These are phyloP conservation scores for Zosterops borbonicus DNA, from an alignment of 2,113 vertebrate species.

Conservation along the genomic window DNA sequence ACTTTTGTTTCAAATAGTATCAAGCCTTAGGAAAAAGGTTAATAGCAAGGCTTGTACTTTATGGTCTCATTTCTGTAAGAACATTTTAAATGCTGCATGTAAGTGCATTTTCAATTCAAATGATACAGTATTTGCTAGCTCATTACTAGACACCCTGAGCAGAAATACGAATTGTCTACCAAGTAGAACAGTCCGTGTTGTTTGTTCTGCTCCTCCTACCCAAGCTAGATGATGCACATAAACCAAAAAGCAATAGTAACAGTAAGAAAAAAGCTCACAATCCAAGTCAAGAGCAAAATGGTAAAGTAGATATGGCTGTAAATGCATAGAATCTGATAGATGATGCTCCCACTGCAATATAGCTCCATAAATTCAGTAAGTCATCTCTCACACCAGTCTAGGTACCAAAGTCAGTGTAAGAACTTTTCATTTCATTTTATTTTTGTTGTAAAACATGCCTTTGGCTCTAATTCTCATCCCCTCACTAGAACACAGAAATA, in stretches of 20 bases:
- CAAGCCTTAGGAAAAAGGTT: neutral
- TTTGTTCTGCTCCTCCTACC: conserved; percentile 20
- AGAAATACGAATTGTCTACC: conserved; percentile 42
- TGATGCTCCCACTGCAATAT: neutral
- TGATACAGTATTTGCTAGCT: conserved; percentile 10
- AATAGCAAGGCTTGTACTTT: neutral
- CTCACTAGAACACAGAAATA: neutral
- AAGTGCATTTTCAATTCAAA: conserved; percentile 2
- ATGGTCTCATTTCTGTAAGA: neutral
- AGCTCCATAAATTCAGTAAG: neutral
- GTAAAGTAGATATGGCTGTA: neutral
- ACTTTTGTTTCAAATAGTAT: neutral
- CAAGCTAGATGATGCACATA: neutral
- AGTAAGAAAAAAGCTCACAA: neutral
- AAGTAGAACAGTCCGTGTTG: conserved; percentile 7
- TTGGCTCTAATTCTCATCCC: neutral
- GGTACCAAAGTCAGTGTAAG: neutral
- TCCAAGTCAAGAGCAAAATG: neutral
- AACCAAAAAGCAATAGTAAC: neutral
- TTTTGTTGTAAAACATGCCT: neutral
- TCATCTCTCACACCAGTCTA: neutral
- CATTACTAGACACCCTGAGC: neutral
- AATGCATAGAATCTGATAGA: neutral
- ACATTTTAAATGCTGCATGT: neutral
- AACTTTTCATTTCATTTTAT: neutral